phyloP scores from a whole-genome alignment of 2,888 invertebrate species.

The Polia nebulosa region DNA sequence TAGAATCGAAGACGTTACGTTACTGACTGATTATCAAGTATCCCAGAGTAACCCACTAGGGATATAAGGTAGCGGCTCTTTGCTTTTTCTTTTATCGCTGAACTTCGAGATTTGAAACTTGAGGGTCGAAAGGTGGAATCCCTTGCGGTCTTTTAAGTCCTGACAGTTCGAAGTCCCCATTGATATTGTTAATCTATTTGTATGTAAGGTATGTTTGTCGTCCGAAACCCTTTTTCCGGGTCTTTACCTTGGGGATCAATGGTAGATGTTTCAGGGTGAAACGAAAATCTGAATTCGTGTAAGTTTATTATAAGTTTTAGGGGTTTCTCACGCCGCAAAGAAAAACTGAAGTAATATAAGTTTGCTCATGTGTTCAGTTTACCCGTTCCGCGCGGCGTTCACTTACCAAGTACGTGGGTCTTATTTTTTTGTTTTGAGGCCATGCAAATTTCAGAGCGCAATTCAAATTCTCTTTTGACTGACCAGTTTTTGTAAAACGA shows the following conservation, averaged over 20 bases:
- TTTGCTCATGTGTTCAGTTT: constrained; percentile 17
- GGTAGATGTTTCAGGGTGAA: constrained; percentile 31
- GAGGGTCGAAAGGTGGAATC: constrained; percentile 54
- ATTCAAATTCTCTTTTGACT: constrained; percentile 27
- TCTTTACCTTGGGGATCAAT: constrained; percentile 43
- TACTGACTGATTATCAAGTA: constrained; percentile 40
- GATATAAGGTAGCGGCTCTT: constrained; percentile 31
- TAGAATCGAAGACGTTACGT: constrained; percentile 24
- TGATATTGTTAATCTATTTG: constrained; percentile 54
- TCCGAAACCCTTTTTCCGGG: constrained; percentile 42
- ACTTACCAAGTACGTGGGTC: background rate
- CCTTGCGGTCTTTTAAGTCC: constrained; percentile 59
- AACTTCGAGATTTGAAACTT: constrained; percentile 56
- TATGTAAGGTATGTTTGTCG: constrained; percentile 34
- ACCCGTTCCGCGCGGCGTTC: background rate
- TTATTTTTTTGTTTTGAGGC: constrained; percentile 10
- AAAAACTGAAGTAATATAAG: constrained; percentile 43
- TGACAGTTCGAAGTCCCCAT: constrained; percentile 34
- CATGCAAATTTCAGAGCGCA: constrained; percentile 15
- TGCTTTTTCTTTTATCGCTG: constrained; percentile 50
- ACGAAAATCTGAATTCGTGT: constrained; percentile 18
- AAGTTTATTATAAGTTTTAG: constrained; percentile 47
- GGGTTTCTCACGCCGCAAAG: background rate
- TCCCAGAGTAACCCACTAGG: constrained; percentile 26
- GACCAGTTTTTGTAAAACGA: constrained; percentile 5